Percentiles rank a stretch among this genome's conserved stretches.
These are phyloP conservation scores for Eupithecia insigniata DNA, from an alignment of 2,888 invertebrate genomes.

Conservation along the genomic window DNA sequence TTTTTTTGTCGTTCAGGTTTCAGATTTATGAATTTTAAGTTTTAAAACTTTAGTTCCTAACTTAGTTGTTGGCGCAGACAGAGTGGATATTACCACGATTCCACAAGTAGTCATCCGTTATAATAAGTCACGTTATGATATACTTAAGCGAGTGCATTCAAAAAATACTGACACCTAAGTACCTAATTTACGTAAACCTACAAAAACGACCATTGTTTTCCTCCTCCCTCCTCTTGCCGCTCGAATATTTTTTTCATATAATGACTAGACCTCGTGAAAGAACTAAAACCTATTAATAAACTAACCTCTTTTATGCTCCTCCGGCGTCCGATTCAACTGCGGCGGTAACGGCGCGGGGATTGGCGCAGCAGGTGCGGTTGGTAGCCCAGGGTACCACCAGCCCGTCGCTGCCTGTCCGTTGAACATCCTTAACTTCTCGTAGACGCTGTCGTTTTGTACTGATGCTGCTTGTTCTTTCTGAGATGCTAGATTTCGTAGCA, in stretches of 20 bases:
- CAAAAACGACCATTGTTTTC: neutral
- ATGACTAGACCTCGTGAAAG: neutral
- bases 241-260: neutral
- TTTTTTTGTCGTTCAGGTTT: neutral
- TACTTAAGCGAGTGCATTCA: no score
- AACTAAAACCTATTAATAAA: constrained; percentile 19
- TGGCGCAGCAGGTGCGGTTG: constrained; percentile 88
- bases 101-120: neutral
- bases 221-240: neutral
- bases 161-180: no score
- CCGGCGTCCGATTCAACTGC: constrained; percentile 85
- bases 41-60: neutral
- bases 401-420: constrained; percentile 94
- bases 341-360: constrained; percentile 88
- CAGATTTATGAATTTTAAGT: neutral
- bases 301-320: constrained; percentile 91
- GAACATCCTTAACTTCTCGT: constrained; percentile 97
- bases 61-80: neutral
- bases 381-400: constrained; percentile 93
- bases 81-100: neutral
- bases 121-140: no score
- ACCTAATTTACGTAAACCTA: neutral
- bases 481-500: constrained; percentile 96
- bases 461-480: constrained; percentile 97
- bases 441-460: constrained; percentile 94